Evolutionary conservation across 92 coral and sea anemone species (phyloP).

Genomic region (Palythoa heliodiscus): DNA sequence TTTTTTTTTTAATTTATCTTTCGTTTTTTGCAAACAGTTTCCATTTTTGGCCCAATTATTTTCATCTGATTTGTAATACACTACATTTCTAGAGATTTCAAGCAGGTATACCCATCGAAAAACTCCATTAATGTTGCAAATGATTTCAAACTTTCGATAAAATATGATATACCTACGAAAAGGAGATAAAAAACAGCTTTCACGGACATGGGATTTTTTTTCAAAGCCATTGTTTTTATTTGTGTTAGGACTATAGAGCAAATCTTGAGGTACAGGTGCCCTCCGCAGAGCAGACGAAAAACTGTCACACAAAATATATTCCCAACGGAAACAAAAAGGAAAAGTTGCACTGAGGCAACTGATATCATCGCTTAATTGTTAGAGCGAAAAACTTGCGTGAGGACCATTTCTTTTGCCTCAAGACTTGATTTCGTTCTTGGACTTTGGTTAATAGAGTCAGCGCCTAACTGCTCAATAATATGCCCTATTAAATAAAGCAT

Average conservation of each 20-base stretch:
- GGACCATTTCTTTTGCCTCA: not conserved
- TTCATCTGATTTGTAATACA: not conserved
- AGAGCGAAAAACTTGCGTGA: slow-evolving; percentile 20
- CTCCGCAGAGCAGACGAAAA: not conserved
- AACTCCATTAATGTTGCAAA: not conserved
- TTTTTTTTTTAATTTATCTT: not conserved
- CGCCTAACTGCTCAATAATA: not conserved
- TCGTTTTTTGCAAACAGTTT: not conserved
- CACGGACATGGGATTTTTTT: slow-evolving; percentile 3
- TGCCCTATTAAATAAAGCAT: slow-evolving; percentile 19
- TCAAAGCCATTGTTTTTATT: not conserved
- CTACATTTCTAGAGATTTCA: not conserved
- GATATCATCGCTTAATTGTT: slow-evolving; percentile 26
- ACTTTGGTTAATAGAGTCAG: not conserved
- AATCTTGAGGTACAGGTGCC: slow-evolving; percentile 28
- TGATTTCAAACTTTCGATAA: slow-evolving; percentile 1
- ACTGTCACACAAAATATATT: slow-evolving; percentile 29
- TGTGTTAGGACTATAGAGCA: slow-evolving; percentile 13
- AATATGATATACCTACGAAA: slow-evolving; percentile 28
- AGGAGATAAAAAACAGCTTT: slow-evolving; percentile 9
- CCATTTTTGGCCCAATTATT: too few species aligned
- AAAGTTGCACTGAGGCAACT: not conserved
- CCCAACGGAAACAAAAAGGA: slow-evolving; percentile 2
- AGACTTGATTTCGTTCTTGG: not conserved
- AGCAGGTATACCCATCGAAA: not conserved